A percentile compares a stretch with the other conserved stretches of the same genome.
Evolutionary conservation across 2,113 vertebrate species (phyloP).

Genomic region (Rhadina sibilatrix): DNA sequence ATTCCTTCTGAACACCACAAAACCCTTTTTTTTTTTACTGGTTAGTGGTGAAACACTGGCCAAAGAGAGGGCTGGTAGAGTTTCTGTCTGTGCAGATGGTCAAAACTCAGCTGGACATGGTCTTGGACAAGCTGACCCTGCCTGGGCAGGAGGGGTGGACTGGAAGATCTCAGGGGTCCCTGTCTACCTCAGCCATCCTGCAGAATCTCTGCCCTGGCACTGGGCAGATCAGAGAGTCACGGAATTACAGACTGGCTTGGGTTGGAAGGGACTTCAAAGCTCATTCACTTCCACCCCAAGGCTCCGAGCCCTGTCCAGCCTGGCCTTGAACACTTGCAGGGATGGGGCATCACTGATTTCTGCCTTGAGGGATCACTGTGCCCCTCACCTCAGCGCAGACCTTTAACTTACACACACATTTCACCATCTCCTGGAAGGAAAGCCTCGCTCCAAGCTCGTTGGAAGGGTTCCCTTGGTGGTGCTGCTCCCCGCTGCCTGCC

Average conservation of each 20-base stretch:
- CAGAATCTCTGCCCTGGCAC: not conserved
- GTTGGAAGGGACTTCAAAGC: not conserved
- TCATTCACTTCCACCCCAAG: not conserved
- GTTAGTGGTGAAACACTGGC: not conserved
- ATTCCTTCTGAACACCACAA: not conserved
- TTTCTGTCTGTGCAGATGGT: not conserved
- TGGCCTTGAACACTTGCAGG: not conserved
- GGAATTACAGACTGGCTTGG: not conserved
- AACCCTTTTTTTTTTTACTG: not conserved
- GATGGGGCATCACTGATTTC: not conserved
- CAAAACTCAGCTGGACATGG: not conserved
- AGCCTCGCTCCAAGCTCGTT: not conserved
- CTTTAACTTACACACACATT: not conserved
- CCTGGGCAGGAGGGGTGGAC: not conserved
- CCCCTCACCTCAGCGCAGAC: not conserved
- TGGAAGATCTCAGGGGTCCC: accelerated
- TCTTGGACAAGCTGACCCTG: not conserved
- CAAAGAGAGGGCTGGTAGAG: not conserved
- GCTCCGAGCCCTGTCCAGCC: not conserved
- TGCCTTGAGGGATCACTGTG: not conserved
- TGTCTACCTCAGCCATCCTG: not conserved
- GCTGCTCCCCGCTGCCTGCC: not conserved
- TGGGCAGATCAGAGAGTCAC: not conserved
- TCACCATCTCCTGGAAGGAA: not conserved
- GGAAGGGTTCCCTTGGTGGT: not conserved